Percentiles rank a stretch among this genome's conserved stretches.
These are phyloP conservation scores for Papilio glaucus DNA, from an alignment of 1,140 invertebrate species.

Conservation along the genomic window DNA sequence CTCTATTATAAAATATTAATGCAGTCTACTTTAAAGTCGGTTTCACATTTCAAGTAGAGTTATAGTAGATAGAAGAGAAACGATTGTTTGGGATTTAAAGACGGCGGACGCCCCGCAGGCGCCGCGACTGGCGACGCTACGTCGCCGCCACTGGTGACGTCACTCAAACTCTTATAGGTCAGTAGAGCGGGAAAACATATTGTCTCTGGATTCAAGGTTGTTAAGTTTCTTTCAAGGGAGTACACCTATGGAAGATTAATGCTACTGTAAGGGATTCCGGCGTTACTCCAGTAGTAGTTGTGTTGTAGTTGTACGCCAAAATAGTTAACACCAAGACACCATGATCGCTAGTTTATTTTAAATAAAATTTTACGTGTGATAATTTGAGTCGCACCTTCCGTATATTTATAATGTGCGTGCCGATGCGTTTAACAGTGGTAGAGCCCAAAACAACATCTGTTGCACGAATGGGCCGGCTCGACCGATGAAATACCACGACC, in stretches of 20 bases:
- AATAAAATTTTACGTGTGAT: too few relatives aligned
- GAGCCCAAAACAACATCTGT: too few relatives aligned
- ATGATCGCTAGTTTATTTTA: too few relatives aligned
- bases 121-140: slow-evolving; percentile 46
- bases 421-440: too few relatives aligned
- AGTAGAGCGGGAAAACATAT: slow-evolving; percentile 57
- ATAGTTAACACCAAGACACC: too few relatives aligned
- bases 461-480: too few relatives aligned
- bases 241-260: slow-evolving; percentile 28
- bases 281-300: neutral
- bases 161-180: slow-evolving; percentile 58
- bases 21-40: slow-evolving; percentile 24
- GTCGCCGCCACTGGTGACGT: slow-evolving; percentile 54
- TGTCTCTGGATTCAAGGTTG: slow-evolving; percentile 58
- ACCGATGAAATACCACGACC: too few relatives aligned
- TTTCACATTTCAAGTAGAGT: slow-evolving; percentile 24
- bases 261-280: too few relatives aligned
- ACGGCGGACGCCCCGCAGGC: slow-evolving; percentile 45
- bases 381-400: too few relatives aligned
- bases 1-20: neutral
- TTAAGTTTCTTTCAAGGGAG: slow-evolving; percentile 45
- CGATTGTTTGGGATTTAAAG: slow-evolving; percentile 42
- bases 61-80: slow-evolving; percentile 34
- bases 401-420: too few relatives aligned
- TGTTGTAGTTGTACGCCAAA: too few relatives aligned